Evolutionary conservation across 1,140 invertebrate genomes (phyloP).

Genomic region (Drosophila burlai): DNA sequence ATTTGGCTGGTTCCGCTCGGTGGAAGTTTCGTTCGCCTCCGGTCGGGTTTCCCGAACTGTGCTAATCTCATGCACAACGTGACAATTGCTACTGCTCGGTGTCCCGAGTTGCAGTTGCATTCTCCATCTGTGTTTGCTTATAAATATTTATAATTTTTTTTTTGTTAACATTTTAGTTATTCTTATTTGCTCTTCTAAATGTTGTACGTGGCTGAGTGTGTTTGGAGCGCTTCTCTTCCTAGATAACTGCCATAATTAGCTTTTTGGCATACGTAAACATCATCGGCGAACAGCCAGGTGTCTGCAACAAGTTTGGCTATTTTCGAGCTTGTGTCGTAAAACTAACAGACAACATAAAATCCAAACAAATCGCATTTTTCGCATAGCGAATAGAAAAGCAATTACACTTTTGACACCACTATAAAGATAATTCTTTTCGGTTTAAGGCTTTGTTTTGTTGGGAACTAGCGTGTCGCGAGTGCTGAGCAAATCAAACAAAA

Average conservation of each 20-base stretch:
- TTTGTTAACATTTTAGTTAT: constrained; percentile 21
- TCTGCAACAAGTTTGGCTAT: constrained; percentile 1
- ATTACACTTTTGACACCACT: constrained; percentile 39
- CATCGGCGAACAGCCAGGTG: constrained; percentile 3
- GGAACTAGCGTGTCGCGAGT: neutral
- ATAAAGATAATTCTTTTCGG: constrained; percentile 5
- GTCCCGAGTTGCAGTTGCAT: constrained; percentile 7
- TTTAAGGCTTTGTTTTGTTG: neutral
- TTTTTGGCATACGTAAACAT: constrained; percentile 19
- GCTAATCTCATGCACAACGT: constrained; percentile 69
- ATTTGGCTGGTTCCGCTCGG: constrained; percentile 20
- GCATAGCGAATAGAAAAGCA: constrained; percentile 29
- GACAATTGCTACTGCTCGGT: constrained; percentile 48
- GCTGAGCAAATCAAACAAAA: constrained; percentile 4
- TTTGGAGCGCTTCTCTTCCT: neutral
- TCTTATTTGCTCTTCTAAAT: constrained; percentile 13
- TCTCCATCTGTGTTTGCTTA: constrained; percentile 34
- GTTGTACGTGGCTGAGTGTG: constrained; percentile 19
- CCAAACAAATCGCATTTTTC: constrained; percentile 1
- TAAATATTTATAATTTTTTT: constrained; percentile 35
- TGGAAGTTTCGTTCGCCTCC: constrained; percentile 15
- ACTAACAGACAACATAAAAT: constrained; percentile 34
- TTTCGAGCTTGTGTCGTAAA: constrained; percentile 38
- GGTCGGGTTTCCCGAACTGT: constrained; percentile 32
- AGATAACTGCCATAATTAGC: constrained; percentile 18